These are phyloP conservation scores for Rhabdophis nuchalis DNA, from an alignment of 2,797 vertebrate species.

Conservation along the genomic window DNA sequence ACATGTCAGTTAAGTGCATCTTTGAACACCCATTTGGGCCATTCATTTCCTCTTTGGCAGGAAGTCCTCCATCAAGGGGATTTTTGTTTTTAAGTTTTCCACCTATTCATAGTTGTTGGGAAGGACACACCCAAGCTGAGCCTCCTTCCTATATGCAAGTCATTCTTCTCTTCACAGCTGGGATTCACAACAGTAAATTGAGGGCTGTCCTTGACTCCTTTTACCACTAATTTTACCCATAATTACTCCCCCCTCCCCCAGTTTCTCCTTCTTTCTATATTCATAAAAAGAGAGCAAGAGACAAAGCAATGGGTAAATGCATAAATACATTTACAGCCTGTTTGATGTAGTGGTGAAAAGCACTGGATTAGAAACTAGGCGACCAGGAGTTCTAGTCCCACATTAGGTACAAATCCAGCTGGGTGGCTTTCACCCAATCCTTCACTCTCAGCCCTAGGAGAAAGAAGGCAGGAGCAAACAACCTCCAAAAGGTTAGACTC, in stretches of 20 bases:
- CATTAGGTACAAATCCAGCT: not conserved
- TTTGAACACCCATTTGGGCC: conserved; percentile 16
- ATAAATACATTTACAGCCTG: not conserved
- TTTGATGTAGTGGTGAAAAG: not conserved
- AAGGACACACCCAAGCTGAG: conserved; percentile 40
- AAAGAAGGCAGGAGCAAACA: not conserved
- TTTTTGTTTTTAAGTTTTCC: conserved; percentile 26
- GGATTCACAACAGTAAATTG: conserved; percentile 29
- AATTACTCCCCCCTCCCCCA: not conserved
- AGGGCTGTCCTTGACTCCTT: conserved; percentile 14
- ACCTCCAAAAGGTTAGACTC: not conserved
- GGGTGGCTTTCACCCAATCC: not conserved
- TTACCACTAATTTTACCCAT: conserved; percentile 16
- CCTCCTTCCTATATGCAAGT: conserved; percentile 33
- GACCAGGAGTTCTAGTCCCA: not conserved
- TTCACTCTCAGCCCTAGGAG: not conserved
- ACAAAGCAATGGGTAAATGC: not conserved
- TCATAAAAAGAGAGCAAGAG: conserved; percentile 25
- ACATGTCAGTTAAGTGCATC: conserved; percentile 29
- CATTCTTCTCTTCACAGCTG: conserved; percentile 36
- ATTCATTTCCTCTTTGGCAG: conserved; percentile 50
- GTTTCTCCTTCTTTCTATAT: conserved; percentile 30
- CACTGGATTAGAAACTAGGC: not conserved
- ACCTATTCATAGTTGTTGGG: conserved; percentile 28
- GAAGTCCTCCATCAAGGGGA: conserved; percentile 41